Conservation (phyloP, 2,113 vertebrate species). For the Odocoileus hemionus region DNA sequence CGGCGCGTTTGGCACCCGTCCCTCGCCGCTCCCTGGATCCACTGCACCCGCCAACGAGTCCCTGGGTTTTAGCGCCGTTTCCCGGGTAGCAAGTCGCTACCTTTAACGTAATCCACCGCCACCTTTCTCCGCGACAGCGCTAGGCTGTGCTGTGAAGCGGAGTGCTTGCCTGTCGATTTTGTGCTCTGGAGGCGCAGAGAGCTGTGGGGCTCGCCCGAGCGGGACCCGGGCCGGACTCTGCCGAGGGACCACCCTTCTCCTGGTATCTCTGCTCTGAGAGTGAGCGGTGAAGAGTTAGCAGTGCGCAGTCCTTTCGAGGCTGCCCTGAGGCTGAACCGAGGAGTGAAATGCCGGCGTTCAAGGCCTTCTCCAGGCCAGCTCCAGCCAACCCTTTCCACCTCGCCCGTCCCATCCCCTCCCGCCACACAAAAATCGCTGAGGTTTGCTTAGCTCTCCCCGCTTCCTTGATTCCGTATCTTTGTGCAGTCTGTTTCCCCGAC, state of each 20-base stretch:
- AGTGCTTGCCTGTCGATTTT: background rate
- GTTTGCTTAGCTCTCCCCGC: background rate
- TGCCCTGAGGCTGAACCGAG: background rate
- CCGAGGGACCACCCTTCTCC: too few species aligned
- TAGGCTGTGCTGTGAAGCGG: background rate
- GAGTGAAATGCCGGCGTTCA: accelerated
- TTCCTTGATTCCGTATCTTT: background rate
- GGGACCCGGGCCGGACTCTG: accelerated
- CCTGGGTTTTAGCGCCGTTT: background rate
- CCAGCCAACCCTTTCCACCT: background rate
- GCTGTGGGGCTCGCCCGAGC: background rate
- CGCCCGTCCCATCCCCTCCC: background rate
- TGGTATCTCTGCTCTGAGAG: too few species aligned
- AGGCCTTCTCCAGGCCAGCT: background rate
- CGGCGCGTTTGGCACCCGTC: background rate
- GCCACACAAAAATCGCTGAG: background rate
- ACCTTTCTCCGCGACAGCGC: accelerated
- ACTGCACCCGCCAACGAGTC: background rate
- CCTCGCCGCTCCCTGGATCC: background rate
- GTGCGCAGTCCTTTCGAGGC: background rate
- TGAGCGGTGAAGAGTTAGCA: accelerated
- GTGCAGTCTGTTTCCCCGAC: background rate
- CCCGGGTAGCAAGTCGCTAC: background rate
- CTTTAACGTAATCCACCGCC: background rate
- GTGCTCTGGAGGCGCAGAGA: background rate